Conservation (phyloP, 2,113 vertebrate species). For the Haliaeetus leucogaster region DNA sequence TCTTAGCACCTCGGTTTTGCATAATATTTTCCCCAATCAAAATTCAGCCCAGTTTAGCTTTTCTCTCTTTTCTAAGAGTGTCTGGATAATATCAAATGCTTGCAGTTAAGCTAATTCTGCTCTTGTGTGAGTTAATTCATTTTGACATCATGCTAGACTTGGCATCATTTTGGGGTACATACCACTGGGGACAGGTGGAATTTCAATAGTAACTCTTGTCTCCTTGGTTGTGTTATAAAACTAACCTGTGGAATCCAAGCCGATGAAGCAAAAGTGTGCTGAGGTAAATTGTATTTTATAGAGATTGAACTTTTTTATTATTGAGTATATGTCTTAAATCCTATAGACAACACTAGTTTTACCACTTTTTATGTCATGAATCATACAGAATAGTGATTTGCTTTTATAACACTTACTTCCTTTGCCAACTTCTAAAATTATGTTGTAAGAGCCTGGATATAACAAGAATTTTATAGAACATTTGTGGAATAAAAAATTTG, state of each 20-base stretch:
- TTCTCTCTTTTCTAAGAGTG: background rate
- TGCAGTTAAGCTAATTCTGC: background rate
- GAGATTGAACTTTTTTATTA: background rate
- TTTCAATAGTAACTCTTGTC: slow-evolving; percentile 20
- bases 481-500: slow-evolving; percentile 44
- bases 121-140: slow-evolving; percentile 3
- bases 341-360: background rate
- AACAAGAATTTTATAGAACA: slow-evolving; percentile 56
- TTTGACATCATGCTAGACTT: slow-evolving; percentile 27
- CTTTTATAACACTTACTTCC: background rate
- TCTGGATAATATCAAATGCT: slow-evolving; percentile 26
- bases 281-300: background rate
- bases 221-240: background rate
- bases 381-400: background rate
- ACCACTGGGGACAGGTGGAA: slow-evolving; percentile 26
- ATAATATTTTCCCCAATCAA: background rate
- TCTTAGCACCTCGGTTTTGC: background rate
- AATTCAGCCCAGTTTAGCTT: background rate
- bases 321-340: background rate
- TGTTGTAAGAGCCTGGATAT: background rate
- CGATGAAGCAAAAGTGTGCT: background rate
- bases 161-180: background rate
- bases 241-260: background rate
- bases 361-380: background rate
- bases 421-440: slow-evolving; percentile 2